These are phyloP conservation scores for Iphiclides podalirius DNA, from an alignment of 2,888 invertebrate genomes.

Conservation along the genomic window DNA sequence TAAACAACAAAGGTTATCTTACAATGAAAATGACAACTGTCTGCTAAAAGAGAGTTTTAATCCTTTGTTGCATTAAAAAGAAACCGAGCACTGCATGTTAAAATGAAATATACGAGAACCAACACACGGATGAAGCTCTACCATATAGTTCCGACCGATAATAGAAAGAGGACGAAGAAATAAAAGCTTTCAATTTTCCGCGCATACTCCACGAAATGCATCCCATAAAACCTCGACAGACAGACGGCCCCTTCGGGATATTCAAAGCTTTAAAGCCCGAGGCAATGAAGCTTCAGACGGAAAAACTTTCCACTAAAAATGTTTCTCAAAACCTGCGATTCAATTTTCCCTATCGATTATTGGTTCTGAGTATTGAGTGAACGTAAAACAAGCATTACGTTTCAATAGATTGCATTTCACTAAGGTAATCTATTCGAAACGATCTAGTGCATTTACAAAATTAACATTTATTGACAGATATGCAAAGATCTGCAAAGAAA, in stretches of 20 bases:
- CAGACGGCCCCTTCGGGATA: conserved; percentile 17
- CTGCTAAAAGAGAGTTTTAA: no score
- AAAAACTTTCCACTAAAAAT: conserved; percentile 12
- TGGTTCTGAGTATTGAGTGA: not conserved
- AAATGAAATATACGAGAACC: conserved; percentile 14
- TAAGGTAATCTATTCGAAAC: no score
- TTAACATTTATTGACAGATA: no score
- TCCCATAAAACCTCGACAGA: conserved; percentile 18
- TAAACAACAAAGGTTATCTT: no score
- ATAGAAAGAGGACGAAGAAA: conserved; percentile 18
- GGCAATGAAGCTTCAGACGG: conserved; percentile 10
- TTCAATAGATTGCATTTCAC: no score
- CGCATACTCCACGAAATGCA: conserved; percentile 22
- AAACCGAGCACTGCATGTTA: not conserved
- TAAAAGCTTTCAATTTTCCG: conserved; percentile 23
- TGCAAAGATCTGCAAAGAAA: no score
- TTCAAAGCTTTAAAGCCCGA: conserved; percentile 17
- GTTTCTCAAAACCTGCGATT: conserved; percentile 11
- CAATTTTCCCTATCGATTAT: conserved; percentile 1
- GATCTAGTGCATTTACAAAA: no score
- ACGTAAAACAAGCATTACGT: not conserved
- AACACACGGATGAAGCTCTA: conserved; percentile 6
- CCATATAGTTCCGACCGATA: conserved; percentile 13
- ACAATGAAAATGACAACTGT: no score
- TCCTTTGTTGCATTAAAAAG: no score